These are phyloP conservation scores for Liopterus haemorrhoidalis DNA, from an alignment of 2,888 invertebrate genomes.

Conservation along the genomic window DNA sequence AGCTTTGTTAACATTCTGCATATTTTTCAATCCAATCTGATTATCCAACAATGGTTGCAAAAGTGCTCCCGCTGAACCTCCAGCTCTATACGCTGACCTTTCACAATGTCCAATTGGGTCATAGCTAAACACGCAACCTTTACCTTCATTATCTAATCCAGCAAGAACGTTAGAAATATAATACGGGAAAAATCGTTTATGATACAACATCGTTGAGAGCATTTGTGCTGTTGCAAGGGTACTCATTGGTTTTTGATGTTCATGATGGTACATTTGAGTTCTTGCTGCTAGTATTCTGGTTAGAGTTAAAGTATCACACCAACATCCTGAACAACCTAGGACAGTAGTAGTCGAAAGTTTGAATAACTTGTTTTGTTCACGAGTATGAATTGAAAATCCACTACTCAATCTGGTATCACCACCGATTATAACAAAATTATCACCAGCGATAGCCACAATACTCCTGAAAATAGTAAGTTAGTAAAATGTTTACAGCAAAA, in stretches of 20 bases:
- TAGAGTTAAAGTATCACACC: constrained; percentile 93
- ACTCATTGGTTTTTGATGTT: constrained; percentile 87
- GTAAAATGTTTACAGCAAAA: constrained; percentile 14
- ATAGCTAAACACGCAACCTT: constrained; percentile 92
- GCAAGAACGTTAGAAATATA: constrained; percentile 93
- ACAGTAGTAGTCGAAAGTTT: constrained; percentile 75
- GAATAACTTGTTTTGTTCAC: constrained; percentile 84
- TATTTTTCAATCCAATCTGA: constrained; percentile 87
- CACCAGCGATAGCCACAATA: constrained; percentile 91
- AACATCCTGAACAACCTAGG: constrained; percentile 92
- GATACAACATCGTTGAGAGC: constrained; percentile 92
- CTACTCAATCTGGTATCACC: constrained; percentile 90
- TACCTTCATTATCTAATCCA: constrained; percentile 87
- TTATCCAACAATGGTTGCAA: constrained; percentile 94
- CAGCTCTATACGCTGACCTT: constrained; percentile 74
- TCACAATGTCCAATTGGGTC: constrained; percentile 97
- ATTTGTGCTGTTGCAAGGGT: constrained; percentile 92
- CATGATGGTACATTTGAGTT: constrained; percentile 92
- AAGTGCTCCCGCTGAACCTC: constrained; percentile 84
- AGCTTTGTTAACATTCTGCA: constrained; percentile 60
- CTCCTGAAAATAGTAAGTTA: constrained; percentile 78
- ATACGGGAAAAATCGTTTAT: constrained; percentile 97
- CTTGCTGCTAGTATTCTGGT: constrained; percentile 77
- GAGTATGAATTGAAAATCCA: constrained; percentile 84
- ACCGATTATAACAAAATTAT: constrained; percentile 90